These are phyloP conservation scores for Drosophila lutescens DNA, from an alignment of 2,888 invertebrate genomes.

Conservation along the genomic window DNA sequence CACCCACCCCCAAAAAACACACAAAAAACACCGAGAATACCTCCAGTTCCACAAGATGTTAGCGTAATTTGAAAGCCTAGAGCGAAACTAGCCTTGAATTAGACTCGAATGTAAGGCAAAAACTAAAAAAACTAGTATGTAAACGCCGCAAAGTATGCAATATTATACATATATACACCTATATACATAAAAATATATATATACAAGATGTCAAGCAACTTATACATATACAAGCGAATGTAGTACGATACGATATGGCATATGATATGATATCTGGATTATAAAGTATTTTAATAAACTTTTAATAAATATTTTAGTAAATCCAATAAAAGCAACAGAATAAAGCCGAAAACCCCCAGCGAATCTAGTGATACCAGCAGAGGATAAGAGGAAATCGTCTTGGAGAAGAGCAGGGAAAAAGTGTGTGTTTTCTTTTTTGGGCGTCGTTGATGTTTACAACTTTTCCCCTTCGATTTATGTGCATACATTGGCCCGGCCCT, in stretches of 20 bases:
- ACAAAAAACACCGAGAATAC: constrained; percentile 64
- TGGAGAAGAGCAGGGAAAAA: constrained; percentile 12
- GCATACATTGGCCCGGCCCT: constrained; percentile 42
- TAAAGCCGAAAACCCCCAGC: constrained; percentile 41
- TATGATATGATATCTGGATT: constrained; percentile 63
- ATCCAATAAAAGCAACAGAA: constrained; percentile 48
- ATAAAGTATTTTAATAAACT: constrained; percentile 79
- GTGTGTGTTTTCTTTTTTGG: constrained; percentile 41
- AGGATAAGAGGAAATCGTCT: not conserved
- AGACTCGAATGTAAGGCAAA: constrained; percentile 55
- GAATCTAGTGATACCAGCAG: constrained; percentile 11
- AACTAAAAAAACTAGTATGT: constrained; percentile 54
- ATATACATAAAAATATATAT: constrained; percentile 36
- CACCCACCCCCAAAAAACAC: not conserved
- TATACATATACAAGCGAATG: constrained; percentile 48
- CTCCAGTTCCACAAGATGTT: constrained; percentile 59
- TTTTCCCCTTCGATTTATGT: constrained; percentile 46
- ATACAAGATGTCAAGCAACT: constrained; percentile 48
- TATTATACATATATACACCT: constrained; percentile 65
- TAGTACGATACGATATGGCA: constrained; percentile 64
- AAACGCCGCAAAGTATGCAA: constrained; percentile 79
- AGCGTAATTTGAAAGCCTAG: constrained; percentile 64
- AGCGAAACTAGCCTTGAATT: constrained; percentile 72
- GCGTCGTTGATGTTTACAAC: constrained; percentile 20
- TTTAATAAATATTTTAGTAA: constrained; percentile 79